phyloP scores from a whole-genome alignment of 2,113 vertebrate species.

The Ceyx melanurus region DNA sequence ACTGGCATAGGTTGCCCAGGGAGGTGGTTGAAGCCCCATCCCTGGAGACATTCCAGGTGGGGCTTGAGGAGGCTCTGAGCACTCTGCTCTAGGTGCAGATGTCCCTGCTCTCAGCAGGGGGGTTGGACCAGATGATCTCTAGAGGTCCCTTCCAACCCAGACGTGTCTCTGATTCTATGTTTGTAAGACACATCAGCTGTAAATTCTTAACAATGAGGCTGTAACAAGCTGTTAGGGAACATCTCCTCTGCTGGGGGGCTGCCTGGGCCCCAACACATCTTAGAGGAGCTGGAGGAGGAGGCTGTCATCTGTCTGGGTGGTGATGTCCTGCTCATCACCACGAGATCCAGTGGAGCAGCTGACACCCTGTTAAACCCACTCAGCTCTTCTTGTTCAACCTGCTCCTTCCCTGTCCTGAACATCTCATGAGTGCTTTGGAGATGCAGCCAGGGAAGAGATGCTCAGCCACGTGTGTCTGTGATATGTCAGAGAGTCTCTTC shows the following conservation, averaged over 20 bases:
- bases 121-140: too few relatives aligned
- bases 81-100: too few relatives aligned
- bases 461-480: fast-evolving
- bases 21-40: too few relatives aligned
- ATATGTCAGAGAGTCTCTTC: fast-evolving
- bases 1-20: too few relatives aligned
- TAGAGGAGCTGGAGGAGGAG: slow-evolving; percentile 16
- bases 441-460: fast-evolving
- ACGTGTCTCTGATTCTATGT: too few relatives aligned
- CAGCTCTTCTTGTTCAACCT: neutral
- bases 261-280: neutral
- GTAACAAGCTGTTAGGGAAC: slow-evolving; percentile 41
- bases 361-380: neutral
- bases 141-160: too few relatives aligned
- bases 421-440: neutral
- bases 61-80: too few relatives aligned
- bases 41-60: too few relatives aligned
- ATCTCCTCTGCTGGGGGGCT: slow-evolving; percentile 35
- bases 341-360: neutral
- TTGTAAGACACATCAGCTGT: neutral
- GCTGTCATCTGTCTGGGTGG: slow-evolving; percentile 31
- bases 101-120: too few relatives aligned
- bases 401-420: fast-evolving
- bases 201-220: slow-evolving; percentile 49
- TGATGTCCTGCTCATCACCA: neutral